Conservation (phyloP, 1,140 invertebrate genomes). For the Coelopa frigida region DNA sequence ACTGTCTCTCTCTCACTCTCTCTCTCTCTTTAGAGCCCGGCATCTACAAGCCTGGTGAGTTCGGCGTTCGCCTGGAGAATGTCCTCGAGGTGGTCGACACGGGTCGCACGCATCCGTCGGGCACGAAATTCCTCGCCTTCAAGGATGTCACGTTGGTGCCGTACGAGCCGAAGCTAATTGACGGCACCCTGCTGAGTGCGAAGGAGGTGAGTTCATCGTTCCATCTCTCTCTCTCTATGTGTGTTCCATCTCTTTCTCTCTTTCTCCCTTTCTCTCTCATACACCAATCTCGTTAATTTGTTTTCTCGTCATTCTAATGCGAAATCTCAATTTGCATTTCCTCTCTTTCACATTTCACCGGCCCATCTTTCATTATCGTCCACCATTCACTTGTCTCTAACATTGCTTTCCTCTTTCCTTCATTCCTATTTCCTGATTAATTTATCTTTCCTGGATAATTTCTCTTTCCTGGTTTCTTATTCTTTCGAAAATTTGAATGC, state of each 20-base stretch:
- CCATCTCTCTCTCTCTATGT: too few relatives aligned
- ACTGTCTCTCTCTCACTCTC: background rate
- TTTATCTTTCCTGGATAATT: too few relatives aligned
- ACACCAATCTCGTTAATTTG: conserved; percentile 7
- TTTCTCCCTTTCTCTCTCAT: conserved; percentile 9
- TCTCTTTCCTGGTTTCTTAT: too few relatives aligned
- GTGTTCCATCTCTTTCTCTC: too few relatives aligned
- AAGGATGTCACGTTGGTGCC: conserved; percentile 83
- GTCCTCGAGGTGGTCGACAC: conserved; percentile 74
- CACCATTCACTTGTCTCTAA: too few relatives aligned
- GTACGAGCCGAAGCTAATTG: conserved; percentile 85
- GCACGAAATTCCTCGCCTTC: conserved; percentile 60
- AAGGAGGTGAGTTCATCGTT: conserved; percentile 59
- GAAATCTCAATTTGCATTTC: too few relatives aligned
- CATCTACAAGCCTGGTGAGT: conserved; percentile 74
- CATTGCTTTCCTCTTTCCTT: too few relatives aligned
- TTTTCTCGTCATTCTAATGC: too few relatives aligned
- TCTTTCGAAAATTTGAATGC: too few relatives aligned
- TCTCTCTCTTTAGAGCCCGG: conserved; percentile 58
- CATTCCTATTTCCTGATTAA: too few relatives aligned
- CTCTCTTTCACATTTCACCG: too few relatives aligned
- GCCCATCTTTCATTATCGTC: too few relatives aligned
- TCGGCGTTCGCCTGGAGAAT: conserved; percentile 89
- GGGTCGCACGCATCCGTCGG: conserved; percentile 44
- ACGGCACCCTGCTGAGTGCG: conserved; percentile 65